Evolutionary conservation across 2,113 vertebrate genomes (phyloP).

Genomic region (Hippocampus abdominalis): DNA sequence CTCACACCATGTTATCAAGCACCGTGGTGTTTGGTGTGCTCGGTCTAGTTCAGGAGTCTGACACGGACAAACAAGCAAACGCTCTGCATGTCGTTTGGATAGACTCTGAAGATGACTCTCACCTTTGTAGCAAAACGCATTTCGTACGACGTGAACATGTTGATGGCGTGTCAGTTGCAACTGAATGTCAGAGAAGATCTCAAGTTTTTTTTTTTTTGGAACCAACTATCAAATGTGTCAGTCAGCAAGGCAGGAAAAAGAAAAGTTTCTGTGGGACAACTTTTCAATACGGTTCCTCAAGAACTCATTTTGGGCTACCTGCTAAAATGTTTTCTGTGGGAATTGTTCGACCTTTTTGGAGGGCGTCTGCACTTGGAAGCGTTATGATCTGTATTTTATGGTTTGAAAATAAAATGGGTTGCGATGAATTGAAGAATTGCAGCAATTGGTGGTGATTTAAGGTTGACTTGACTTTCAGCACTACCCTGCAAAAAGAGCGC

Average conservation of each 20-base stretch:
- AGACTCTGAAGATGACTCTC: background rate
- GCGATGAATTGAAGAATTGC: background rate
- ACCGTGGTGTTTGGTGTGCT: background rate
- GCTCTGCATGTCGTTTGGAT: background rate
- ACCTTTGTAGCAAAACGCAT: background rate
- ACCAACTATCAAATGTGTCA: background rate
- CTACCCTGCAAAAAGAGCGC: background rate
- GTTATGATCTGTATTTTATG: background rate
- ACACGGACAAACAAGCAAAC: background rate
- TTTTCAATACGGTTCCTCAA: background rate
- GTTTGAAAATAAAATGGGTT: slow-evolving; percentile 5
- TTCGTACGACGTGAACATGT: background rate
- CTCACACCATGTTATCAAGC: slow-evolving; percentile 9
- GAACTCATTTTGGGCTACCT: background rate
- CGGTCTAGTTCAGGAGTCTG: too few relatives aligned
- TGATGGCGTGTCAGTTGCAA: background rate
- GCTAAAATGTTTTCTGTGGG: background rate
- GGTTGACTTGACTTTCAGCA: background rate
- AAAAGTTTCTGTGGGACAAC: background rate
- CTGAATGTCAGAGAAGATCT: background rate
- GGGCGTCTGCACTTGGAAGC: background rate
- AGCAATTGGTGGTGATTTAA: background rate
- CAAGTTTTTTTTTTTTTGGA: too few relatives aligned
- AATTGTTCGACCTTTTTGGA: background rate
- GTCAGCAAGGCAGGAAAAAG: background rate